Evolutionary conservation across 2,113 vertebrate species (phyloP), one percentile per base, ranked within the genome.

Genomic region (rat (Rattus norvegicus)): DNA sequence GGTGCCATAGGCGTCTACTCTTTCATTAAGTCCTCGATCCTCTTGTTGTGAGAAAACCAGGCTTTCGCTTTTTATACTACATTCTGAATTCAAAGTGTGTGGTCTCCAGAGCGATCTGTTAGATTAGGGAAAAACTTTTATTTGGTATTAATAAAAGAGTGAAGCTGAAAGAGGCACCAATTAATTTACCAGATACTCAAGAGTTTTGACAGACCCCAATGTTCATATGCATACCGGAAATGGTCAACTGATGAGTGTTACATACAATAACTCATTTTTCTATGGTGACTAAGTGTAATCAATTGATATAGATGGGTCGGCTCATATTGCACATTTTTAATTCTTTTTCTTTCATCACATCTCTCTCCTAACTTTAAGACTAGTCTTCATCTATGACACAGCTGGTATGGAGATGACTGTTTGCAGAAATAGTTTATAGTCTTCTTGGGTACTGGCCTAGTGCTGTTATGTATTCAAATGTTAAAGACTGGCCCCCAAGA

Each of bases 121-220:
- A 93, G 96, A 90, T n/a, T 96, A 90, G 65, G 97, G 97, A 92
- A 0, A 0, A 77, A 5, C 17, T 88, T 98, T 97, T 93, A 95
- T 97, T 97, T 91, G 73, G 52, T 83, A 90, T 95, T 52, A 92
- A 94, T 90, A 96, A 77, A 85, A 61, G 90, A 90, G 13, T 36
- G 97, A 79, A 97, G 92, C 73, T 95, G 97, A 93, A 98, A 87
- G 79, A 97, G 59, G 90, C 87, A 97, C 98, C 96, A 98, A 98
- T 97, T 89, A 5, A 97, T 98, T 97, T 70, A 97, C 88, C 95
- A 97, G 73, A 89, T 97, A 97, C 0, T 4, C 90, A 93, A 93
- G 83, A 96, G 84, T 95, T 98, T 98, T 96, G 72, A 97, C 97
- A 96, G 93, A 95, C 79, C 92, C 96, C 95, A 97, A 70, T 96